Evolutionary conservation across 2,888 invertebrate species (phyloP), one percentile per base, ranked within the genome.

Genomic region (Drosophila atripex): DNA sequence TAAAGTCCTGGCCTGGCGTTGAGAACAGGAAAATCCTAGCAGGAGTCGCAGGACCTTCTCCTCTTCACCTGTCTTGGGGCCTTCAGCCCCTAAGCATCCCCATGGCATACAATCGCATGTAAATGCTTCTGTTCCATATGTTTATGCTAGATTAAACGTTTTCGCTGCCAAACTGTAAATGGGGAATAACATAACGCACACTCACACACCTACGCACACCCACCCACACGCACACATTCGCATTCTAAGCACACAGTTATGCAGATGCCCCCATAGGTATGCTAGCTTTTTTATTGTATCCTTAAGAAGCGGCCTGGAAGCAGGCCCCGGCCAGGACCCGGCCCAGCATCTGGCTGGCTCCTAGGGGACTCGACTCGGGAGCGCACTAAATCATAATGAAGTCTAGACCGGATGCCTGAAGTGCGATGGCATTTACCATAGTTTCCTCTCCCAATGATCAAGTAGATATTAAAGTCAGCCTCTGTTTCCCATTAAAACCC

Each of bases 141-240:
- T 71, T 82, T 83, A 79, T 86, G 84, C 69, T 76, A 86, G 86
- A 86, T 82, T 82, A 86, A 82, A 75, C 84, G 76, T 75, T 83
- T 46, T 54, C 77, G 53, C 75, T 73, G 86, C 69, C 71, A 77
- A 63, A 65, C 84, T 76, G 80, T 69, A 75, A 77, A 77, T 80
- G 79, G 76, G 77, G 61, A 68, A 78, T 73, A 80, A 73, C 65
- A 58, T 18, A 41, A 41, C 64, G 56, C 60, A 71, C 56, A 63
- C 57, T 49, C 46, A 21, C 25, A 59, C 43, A 25, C 9, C 8
- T 28, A 9, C 9, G 8, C 28, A 8, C 28, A 11, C 12, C 12
- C 32, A 11, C 32, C 4, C 28, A 39, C 11, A 32, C 12, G 12
- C 35, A 35, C 35, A 35, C 14, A 35, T 35, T 35, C n/a, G n/a